Conservation (phyloP, 2,797 vertebrate genomes). For the Scarus forsteni region DNA sequence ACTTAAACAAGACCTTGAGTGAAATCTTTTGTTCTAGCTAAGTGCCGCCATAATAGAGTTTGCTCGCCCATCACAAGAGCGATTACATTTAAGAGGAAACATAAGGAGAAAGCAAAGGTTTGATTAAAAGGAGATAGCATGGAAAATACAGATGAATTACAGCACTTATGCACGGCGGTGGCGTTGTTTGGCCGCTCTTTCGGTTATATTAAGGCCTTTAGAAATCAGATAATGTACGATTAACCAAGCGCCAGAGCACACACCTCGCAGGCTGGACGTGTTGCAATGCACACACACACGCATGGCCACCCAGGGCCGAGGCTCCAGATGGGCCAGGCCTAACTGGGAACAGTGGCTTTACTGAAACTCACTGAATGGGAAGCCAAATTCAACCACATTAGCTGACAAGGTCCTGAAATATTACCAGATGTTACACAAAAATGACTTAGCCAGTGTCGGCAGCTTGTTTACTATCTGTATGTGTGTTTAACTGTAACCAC, state of each 20-base stretch:
- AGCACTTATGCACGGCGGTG: slow-evolving; percentile 28
- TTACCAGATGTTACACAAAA: no score
- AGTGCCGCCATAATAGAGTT: slow-evolving; percentile 61
- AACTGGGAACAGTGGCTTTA: slow-evolving; percentile 60
- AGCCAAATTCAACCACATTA: slow-evolving; percentile 49
- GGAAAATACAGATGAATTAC: slow-evolving; percentile 48
- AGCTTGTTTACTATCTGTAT: no score
- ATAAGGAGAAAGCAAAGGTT: slow-evolving; percentile 60
- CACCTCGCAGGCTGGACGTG: slow-evolving; percentile 43
- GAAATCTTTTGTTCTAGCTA: slow-evolving; percentile 69
- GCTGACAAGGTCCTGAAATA: no score
- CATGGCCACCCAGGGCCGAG: slow-evolving; percentile 67
- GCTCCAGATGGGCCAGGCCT: slow-evolving; percentile 71
- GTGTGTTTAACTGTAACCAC: no score
- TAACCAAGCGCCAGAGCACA: slow-evolving; percentile 47
- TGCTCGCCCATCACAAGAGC: slow-evolving; percentile 54
- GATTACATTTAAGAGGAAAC: slow-evolving; percentile 69
- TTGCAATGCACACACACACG: slow-evolving; percentile 48
- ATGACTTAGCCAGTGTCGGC: no score
- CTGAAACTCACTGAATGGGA: slow-evolving; percentile 48
- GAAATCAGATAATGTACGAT: slow-evolving; percentile 59
- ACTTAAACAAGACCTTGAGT: slow-evolving; percentile 71
- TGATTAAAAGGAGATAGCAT: slow-evolving; percentile 60
- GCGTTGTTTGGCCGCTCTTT: slow-evolving; percentile 27
- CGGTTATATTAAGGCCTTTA: slow-evolving; percentile 41